Percentiles rank a stretch among this genome's conserved stretches.
phyloP scores from a whole-genome alignment of 2,797 vertebrate genomes.

The Poliocrania exsul region DNA sequence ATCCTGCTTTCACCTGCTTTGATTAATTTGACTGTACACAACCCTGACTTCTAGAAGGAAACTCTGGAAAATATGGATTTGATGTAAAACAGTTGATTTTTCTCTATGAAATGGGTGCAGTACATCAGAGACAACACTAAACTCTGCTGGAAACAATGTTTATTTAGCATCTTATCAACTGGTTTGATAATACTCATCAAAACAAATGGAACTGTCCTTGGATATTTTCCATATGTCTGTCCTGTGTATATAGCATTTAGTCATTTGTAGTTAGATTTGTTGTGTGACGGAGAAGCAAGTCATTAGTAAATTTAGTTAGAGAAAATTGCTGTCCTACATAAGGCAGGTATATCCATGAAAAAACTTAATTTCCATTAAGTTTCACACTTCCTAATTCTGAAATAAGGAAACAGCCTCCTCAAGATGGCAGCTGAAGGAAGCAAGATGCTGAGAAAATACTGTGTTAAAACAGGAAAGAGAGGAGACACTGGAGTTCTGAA shows the following conservation, averaged over 20 bases:
- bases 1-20: constrained; percentile 22
- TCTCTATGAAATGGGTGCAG: neutral
- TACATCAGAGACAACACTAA: neutral
- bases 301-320: neutral
- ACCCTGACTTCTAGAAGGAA: neutral
- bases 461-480: neutral
- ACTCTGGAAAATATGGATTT: neutral
- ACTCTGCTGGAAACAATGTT: neutral
- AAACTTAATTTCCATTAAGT: neutral
- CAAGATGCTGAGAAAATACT: neutral
- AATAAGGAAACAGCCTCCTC: neutral
- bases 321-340: neutral
- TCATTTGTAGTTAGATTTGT: neutral
- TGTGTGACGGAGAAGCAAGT: neutral
- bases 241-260: neutral
- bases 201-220: neutral
- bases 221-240: neutral
- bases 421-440: neutral
- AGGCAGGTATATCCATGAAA: neutral
- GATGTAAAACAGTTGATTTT: neutral
- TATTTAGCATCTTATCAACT: neutral
- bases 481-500: neutral
- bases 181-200: neutral
- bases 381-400: neutral
- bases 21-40: constrained; percentile 11